Conservation (phyloP, 2,113 vertebrate species). For the Haemorhous mexicanus region DNA sequence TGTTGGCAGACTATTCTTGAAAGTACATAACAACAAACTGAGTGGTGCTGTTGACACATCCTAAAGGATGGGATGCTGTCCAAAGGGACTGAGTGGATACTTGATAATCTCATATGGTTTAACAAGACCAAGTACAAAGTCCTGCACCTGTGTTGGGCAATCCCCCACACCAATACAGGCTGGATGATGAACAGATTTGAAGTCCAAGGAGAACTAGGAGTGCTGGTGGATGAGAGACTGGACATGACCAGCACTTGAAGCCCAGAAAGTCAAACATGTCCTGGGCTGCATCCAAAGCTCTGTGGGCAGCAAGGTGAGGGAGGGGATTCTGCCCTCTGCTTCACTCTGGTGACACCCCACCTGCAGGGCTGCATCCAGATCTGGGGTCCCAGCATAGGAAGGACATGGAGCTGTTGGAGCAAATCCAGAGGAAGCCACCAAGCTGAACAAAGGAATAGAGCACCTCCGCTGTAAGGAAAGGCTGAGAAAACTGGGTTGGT, state of each 20-base stretch:
- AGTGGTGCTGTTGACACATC: not conserved
- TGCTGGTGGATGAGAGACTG: not conserved
- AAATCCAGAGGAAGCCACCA: not conserved
- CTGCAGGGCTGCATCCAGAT: not conserved
- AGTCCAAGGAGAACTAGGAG: not conserved
- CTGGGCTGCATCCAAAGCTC: not conserved
- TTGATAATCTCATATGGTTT: not conserved
- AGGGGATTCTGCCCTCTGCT: not conserved
- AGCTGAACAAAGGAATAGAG: not conserved
- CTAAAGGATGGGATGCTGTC: not conserved
- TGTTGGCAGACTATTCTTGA: not conserved
- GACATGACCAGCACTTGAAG: not conserved
- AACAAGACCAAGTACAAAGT: not conserved
- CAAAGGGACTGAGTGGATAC: not conserved
- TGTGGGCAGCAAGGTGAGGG: rapidly evolving
- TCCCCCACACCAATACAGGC: not conserved
- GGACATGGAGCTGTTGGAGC: rapidly evolving
- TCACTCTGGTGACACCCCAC: not conserved
- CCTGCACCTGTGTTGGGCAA: not conserved
- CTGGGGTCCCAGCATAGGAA: not conserved
- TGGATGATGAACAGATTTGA: not conserved
- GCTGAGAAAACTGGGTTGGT: not conserved
- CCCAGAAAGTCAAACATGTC: not conserved
- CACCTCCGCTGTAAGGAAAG: not conserved
- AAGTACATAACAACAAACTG: not conserved